These are phyloP conservation scores for Sinosuthora webbiana DNA, from an alignment of 2,113 vertebrate species.

Conservation along the genomic window DNA sequence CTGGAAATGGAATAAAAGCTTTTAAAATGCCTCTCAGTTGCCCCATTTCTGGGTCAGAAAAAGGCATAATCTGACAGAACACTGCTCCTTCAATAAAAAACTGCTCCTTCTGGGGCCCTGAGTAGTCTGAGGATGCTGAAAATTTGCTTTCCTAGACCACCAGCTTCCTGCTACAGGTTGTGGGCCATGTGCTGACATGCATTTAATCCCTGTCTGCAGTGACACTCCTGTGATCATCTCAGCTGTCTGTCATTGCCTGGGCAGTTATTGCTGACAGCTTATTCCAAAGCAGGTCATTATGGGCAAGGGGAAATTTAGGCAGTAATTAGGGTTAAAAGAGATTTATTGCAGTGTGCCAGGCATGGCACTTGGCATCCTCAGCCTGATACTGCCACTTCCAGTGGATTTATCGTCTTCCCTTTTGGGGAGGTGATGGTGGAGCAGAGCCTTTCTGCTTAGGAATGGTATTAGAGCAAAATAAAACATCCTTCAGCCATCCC, in stretches of 20 bases:
- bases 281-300: background rate
- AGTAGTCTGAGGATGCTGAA: background rate
- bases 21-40: no score
- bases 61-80: background rate
- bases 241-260: background rate
- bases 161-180: background rate
- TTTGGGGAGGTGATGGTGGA: background rate
- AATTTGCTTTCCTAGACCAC: background rate
- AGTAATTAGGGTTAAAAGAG: background rate
- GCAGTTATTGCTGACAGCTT: background rate
- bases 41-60: no score
- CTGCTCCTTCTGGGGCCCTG: background rate
- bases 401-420: background rate
- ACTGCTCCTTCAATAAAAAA: background rate
- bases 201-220: background rate
- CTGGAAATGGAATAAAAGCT: no score
- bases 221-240: background rate
- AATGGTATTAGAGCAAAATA: background rate
- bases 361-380: background rate
- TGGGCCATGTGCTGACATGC: background rate
- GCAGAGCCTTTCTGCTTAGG: background rate
- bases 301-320: background rate
- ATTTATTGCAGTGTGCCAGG: background rate
- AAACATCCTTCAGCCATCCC: background rate
- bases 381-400: background rate